Evolutionary conservation across 2,888 invertebrate genomes (phyloP).

Genomic region (Noctuana brunneofusca): DNA sequence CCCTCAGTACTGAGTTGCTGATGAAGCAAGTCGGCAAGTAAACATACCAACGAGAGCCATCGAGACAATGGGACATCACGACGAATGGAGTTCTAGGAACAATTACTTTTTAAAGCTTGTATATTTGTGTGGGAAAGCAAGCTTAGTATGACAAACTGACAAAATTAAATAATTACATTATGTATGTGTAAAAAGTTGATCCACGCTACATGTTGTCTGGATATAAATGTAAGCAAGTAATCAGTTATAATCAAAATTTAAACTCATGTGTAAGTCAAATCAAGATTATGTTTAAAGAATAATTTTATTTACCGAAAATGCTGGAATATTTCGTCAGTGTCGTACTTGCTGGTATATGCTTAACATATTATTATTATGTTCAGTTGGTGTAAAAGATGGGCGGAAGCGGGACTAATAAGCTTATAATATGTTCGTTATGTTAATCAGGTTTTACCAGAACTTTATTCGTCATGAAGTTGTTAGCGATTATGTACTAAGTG

Average conservation of each 20-base stretch:
- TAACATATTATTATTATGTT: no score
- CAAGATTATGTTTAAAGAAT: no score
- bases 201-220: no score
- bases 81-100: slow-evolving; percentile 3
- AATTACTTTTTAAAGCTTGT: background rate
- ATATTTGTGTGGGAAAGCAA: background rate
- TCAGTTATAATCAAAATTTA: no score
- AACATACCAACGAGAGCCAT: slow-evolving; percentile 34
- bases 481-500: background rate
- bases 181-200: background rate
- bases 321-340: no score
- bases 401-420: background rate
- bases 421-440: background rate
- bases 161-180: background rate
- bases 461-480: background rate
- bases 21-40: slow-evolving; percentile 74
- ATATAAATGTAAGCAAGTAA: no score
- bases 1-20: slow-evolving; percentile 86
- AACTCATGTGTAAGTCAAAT: no score
- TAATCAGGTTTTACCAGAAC: background rate
- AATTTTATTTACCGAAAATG: no score
- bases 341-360: no score
- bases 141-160: background rate
- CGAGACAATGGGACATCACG: slow-evolving; percentile 3
- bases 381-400: no score